These are phyloP conservation scores for Hydractinia echinata DNA, from an alignment of 30 jellyfish, hydroid and myxozoan genomes.

Conservation along the genomic window DNA sequence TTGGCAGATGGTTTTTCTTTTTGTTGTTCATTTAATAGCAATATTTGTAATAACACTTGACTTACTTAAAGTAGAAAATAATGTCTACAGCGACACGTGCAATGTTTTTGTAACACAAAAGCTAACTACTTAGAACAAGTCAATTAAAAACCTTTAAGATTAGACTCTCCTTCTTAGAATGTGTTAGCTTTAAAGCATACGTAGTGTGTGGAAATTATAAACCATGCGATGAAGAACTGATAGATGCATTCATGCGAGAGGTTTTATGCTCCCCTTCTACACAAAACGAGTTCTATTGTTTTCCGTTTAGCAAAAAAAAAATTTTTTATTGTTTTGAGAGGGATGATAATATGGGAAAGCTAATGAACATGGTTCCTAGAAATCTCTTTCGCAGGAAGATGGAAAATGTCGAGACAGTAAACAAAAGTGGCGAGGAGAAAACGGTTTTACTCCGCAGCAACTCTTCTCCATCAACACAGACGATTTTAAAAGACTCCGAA, in stretches of 20 bases:
- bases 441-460: not conserved
- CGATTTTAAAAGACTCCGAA: not conserved
- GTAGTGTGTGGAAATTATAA: too few species aligned
- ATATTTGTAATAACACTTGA: too few species aligned
- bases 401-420: not conserved
- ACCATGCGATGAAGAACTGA: too few species aligned
- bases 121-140: too few species aligned
- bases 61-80: too few species aligned
- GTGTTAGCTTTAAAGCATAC: too few species aligned
- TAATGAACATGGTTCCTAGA: constrained; percentile 23
- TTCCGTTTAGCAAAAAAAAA: not conserved
- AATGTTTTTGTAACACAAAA: too few species aligned
- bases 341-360: constrained; percentile 1
- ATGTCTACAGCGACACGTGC: too few species aligned
- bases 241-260: not conserved
- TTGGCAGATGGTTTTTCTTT: too few species aligned
- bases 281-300: not conserved
- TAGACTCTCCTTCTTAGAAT: too few species aligned
- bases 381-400: not conserved
- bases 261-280: not conserved
- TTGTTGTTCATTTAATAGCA: too few species aligned
- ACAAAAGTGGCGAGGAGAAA: not conserved
- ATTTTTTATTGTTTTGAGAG: not conserved
- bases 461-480: not conserved
- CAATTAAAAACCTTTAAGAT: too few species aligned